Evolutionary conservation across 2,888 invertebrate genomes (phyloP).

Genomic region (Cloeon dipterum): DNA sequence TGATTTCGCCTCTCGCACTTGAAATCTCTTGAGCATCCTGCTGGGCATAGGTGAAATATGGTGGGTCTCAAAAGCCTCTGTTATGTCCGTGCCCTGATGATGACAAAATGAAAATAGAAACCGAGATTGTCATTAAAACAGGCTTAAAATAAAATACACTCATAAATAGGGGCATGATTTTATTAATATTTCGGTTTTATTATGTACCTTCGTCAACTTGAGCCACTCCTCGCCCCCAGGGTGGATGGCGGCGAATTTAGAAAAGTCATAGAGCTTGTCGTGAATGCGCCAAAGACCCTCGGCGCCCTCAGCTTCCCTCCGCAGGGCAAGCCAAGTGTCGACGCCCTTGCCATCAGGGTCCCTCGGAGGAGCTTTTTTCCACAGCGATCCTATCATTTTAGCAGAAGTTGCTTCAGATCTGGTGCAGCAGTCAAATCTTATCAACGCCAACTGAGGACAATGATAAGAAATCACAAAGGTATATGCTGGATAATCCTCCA

Average conservation of each 20-base stretch:
- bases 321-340: conserved; percentile 36
- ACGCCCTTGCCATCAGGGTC: conserved; percentile 22
- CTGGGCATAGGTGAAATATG: conserved; percentile 35
- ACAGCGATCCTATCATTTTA: too few relatives aligned
- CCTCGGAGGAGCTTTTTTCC: conserved; percentile 26
- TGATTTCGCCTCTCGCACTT: conserved; percentile 29
- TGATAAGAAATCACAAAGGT: too few relatives aligned
- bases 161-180: not conserved
- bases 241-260: conserved; percentile 51
- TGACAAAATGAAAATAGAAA: too few relatives aligned
- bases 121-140: too few relatives aligned
- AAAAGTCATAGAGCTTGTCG: conserved; percentile 62
- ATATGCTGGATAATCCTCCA: too few relatives aligned
- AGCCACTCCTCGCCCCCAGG: conserved; percentile 71
- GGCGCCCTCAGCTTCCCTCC: conserved; percentile 41
- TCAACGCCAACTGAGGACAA: too few relatives aligned
- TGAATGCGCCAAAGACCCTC: conserved; percentile 59
- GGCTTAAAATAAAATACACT: not conserved
- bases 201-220: conserved; percentile 13
- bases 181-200: not conserved
- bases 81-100: conserved; percentile 61
- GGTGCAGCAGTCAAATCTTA: too few relatives aligned
- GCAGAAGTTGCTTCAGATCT: too few relatives aligned
- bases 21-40: conserved; percentile 36
- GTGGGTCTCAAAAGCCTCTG: conserved; percentile 54